These are phyloP conservation scores for Chrosomus eos DNA, from an alignment of 2,797 vertebrate genomes.

Conservation along the genomic window DNA sequence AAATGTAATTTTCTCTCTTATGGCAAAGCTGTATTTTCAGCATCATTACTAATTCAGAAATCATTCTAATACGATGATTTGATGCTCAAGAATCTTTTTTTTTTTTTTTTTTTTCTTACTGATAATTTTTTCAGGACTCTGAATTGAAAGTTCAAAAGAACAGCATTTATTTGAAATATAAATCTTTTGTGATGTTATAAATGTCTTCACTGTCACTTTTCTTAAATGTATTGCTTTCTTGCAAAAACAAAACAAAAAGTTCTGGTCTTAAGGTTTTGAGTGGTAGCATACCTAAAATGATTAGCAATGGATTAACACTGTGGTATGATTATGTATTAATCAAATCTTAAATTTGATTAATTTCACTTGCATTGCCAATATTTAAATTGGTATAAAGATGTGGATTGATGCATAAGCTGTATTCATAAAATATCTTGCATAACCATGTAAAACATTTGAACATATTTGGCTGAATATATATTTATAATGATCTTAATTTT, in stretches of 20 bases:
- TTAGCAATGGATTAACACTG: too few relatives aligned
- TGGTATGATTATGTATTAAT: too few relatives aligned
- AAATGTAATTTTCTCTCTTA: too few relatives aligned
- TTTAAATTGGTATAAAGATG: not conserved
- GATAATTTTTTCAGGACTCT: not conserved
- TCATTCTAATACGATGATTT: not conserved
- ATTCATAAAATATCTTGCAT: too few relatives aligned
- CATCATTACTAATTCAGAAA: not conserved
- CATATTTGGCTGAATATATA: not conserved
- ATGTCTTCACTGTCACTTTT: not conserved
- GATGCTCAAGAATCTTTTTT: not conserved
- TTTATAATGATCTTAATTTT: not conserved
- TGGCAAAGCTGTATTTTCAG: too few relatives aligned
- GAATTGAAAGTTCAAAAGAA: not conserved
- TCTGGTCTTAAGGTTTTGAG: too few relatives aligned
- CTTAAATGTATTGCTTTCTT: not conserved
- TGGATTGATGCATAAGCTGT: too few relatives aligned
- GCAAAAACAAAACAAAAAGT: not conserved
- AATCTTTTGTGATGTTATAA: not conserved
- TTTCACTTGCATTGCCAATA: too few relatives aligned
- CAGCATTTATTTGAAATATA: not conserved
- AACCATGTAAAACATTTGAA: not conserved
- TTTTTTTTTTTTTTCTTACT: too few relatives aligned
- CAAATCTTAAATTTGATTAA: too few relatives aligned
- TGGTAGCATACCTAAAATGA: too few relatives aligned